Percentiles rank a stretch among this genome's conserved stretches.
phyloP scores from a whole-genome alignment of 2,888 invertebrate species.

The Acronicta aceris region DNA sequence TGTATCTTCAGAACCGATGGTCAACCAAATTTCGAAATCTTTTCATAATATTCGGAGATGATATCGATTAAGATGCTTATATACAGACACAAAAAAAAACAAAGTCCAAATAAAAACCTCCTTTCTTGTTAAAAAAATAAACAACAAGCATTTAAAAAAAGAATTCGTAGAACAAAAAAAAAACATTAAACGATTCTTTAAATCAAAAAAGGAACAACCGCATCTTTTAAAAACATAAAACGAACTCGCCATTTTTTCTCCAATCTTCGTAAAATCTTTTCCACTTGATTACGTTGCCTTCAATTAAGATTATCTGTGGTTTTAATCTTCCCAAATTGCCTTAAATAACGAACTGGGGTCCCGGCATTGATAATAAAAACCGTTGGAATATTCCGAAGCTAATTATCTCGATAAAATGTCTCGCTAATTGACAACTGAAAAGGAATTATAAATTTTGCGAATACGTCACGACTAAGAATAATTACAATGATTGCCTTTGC shows the following conservation, averaged over 20 bases:
- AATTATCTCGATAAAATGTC: conserved; percentile 12
- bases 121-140: no score
- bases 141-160: no score
- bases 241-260: conserved; percentile 4
- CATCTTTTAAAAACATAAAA: conserved; percentile 4
- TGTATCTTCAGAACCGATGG: no score
- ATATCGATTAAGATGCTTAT: no score
- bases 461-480: not conserved
- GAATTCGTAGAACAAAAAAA: no score
- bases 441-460: not conserved
- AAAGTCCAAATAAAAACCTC: no score
- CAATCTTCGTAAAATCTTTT: conserved; percentile 36
- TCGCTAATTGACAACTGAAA: conserved; percentile 12
- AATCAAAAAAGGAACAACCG: conserved; percentile 1
- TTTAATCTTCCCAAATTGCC: conserved; percentile 35
- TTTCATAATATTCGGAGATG: no score
- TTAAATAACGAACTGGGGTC: conserved; percentile 19
- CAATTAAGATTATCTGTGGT: conserved; percentile 47
- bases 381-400: not conserved
- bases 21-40: no score
- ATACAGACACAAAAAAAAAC: no score
- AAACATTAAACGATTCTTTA: conserved; percentile 4
- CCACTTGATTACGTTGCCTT: conserved; percentile 29
- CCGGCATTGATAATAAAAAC: not conserved
- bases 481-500: not conserved